Conservation (phyloP, 53 echinoderm and acorn worm genomes). For the Arbacia lixula region DNA sequence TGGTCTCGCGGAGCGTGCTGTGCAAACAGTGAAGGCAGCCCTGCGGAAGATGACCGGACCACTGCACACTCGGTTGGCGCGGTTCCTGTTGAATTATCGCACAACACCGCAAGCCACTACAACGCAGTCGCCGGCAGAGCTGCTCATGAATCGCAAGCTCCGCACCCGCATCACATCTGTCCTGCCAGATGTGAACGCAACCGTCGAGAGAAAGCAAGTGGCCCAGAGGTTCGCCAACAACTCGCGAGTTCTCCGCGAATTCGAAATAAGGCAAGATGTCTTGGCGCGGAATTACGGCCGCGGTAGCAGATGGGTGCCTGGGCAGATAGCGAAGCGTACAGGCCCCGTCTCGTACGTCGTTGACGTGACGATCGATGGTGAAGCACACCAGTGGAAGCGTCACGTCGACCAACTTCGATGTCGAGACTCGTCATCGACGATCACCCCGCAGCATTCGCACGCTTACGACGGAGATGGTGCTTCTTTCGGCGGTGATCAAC, state of each 20-base stretch:
- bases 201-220: slow-evolving; percentile 46
- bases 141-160: slow-evolving; percentile 67
- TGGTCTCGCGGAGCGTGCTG: slow-evolving; percentile 48
- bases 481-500: too few species aligned
- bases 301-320: slow-evolving; percentile 7
- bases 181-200: slow-evolving; percentile 48
- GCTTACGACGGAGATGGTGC: too few species aligned
- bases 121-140: slow-evolving; percentile 63
- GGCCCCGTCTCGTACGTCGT: slow-evolving; percentile 11
- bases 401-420: too few species aligned
- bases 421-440: too few species aligned
- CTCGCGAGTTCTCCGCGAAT: slow-evolving; percentile 14
- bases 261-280: background rate
- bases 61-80: slow-evolving; percentile 46
- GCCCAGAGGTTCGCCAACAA: slow-evolving; percentile 16
- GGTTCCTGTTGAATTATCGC: slow-evolving; percentile 56
- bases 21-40: slow-evolving; percentile 50
- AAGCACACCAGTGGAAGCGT: too few species aligned
- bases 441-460: too few species aligned
- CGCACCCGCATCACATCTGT: slow-evolving; percentile 50
- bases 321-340: background rate
- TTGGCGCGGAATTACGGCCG: slow-evolving; percentile 14
- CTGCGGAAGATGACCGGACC: slow-evolving; percentile 51
- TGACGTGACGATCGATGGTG: background rate
- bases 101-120: slow-evolving; percentile 69